Evolutionary conservation across 2,797 vertebrate genomes (phyloP).

Genomic region (Oreochromis grahami): DNA sequence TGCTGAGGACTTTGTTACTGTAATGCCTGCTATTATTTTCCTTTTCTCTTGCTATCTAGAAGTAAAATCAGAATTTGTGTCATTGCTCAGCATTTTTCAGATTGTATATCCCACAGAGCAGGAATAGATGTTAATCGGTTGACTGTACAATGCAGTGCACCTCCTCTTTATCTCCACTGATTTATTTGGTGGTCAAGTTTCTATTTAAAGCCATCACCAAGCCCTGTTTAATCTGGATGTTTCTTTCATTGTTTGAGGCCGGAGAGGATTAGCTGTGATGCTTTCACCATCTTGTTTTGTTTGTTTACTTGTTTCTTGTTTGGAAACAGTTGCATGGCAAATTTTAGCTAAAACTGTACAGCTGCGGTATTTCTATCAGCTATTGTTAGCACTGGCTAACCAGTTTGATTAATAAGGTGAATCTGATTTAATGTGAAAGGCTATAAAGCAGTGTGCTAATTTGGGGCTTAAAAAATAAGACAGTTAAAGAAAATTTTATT

Average conservation of each 20-base stretch:
- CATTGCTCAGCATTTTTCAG: not conserved
- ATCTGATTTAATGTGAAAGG: not conserved
- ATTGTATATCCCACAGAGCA: not conserved
- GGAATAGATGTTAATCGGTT: not conserved
- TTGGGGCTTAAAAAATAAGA: not conserved
- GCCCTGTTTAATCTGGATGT: not conserved
- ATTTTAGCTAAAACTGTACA: not conserved
- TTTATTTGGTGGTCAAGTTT: not conserved
- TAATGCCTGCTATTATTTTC: not conserved
- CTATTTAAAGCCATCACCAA: not conserved
- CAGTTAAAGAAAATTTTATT: not conserved
- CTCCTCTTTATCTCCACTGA: not conserved
- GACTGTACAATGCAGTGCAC: not conserved
- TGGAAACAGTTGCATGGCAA: not conserved
- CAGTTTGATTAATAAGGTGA: not conserved
- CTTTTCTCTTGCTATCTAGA: not conserved
- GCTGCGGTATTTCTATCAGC: not conserved
- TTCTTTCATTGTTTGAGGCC: not conserved
- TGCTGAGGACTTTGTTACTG: not conserved
- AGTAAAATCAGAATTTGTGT: not conserved
- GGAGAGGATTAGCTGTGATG: no score
- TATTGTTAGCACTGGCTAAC: not conserved
- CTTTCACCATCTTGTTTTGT: not conserved
- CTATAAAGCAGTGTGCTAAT: not conserved
- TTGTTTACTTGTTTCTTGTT: not conserved